These are phyloP conservation scores for Hippoglossus hippoglossus DNA, from an alignment of 2,797 vertebrate species.

Conservation along the genomic window DNA sequence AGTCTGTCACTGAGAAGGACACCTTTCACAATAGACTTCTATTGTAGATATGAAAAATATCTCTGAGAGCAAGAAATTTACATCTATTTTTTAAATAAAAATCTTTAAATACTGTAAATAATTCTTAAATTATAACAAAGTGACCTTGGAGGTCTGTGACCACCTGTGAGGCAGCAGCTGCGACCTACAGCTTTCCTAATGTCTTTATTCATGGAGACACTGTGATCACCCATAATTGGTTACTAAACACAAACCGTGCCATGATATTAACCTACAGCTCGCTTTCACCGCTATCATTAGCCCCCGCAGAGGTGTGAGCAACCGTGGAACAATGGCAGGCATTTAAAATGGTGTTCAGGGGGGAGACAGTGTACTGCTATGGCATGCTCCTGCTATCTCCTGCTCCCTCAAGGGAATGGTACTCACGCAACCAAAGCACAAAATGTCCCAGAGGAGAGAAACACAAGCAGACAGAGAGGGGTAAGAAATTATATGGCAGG, in stretches of 20 bases:
- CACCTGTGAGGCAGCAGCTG: slow-evolving; percentile 44
- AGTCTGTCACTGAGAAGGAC: too few relatives aligned
- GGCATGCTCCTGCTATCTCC: slow-evolving; percentile 53
- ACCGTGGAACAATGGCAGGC: slow-evolving; percentile 38
- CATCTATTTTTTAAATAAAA: background rate
- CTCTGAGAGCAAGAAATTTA: background rate
- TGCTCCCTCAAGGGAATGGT: slow-evolving; percentile 55
- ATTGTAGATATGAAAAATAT: background rate
- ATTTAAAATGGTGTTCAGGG: slow-evolving; percentile 29
- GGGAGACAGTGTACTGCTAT: slow-evolving; percentile 53
- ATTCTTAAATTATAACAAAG: background rate
- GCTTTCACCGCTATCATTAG: slow-evolving; percentile 50
- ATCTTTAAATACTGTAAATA: background rate
- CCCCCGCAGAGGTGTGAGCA: slow-evolving; percentile 44
- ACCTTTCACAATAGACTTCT: background rate
- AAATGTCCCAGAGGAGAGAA: slow-evolving; percentile 55
- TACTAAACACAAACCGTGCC: slow-evolving; percentile 39
- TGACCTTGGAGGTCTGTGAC: background rate
- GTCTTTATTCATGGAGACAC: slow-evolving; percentile 47
- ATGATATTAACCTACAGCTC: slow-evolving; percentile 47
- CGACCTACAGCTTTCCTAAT: slow-evolving; percentile 17
- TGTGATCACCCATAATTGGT: slow-evolving; percentile 35
- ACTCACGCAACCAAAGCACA: slow-evolving; percentile 51
- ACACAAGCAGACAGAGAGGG: background rate
- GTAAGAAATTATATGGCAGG: slow-evolving; percentile 28